These are phyloP conservation scores for Macrotrachela quadricornifera DNA, from an alignment of 1,140 invertebrate genomes.

Conservation along the genomic window DNA sequence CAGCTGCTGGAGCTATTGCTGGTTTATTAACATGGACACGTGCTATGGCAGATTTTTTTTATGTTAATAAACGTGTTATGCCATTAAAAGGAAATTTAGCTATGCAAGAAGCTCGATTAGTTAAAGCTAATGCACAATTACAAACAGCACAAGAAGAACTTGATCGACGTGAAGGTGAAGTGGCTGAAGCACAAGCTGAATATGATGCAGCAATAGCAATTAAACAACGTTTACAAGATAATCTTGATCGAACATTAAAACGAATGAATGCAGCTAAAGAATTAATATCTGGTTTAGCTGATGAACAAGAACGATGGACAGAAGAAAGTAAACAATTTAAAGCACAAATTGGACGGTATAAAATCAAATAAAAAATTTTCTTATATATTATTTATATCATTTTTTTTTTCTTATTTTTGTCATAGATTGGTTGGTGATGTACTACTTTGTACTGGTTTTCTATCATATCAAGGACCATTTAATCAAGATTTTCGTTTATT, in stretches of 20 bases:
- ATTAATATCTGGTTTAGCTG: conserved; percentile 72
- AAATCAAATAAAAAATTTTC: neutral
- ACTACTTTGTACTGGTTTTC: conserved; percentile 66
- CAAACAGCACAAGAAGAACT: conserved; percentile 42
- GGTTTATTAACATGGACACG: conserved; percentile 84
- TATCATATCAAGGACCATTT: conserved; percentile 85
- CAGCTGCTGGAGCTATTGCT: conserved; percentile 58
- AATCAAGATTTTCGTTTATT: conserved; percentile 74
- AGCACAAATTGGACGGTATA: conserved; percentile 47
- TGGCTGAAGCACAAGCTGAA: conserved; percentile 59
- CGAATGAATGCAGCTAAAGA: conserved; percentile 88
- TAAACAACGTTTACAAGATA: conserved; percentile 59
- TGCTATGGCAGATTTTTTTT: conserved; percentile 83
- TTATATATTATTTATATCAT: too few relatives aligned
- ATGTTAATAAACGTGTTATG: conserved; percentile 82
- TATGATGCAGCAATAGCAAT: conserved; percentile 75
- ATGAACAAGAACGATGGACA: conserved; percentile 82
- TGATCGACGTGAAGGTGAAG: neutral
- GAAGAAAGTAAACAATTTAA: conserved; percentile 84
- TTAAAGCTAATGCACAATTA: conserved; percentile 63
- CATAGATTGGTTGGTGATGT: conserved; percentile 75
- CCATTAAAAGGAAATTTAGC: conserved; percentile 65
- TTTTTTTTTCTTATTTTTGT: conserved; percentile 8
- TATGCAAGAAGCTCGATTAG: conserved; percentile 45
- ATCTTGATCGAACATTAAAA: conserved; percentile 65